Evolutionary conservation across 2,888 invertebrate species (phyloP).

Genomic region (Dyspetes luteomarginatus): DNA sequence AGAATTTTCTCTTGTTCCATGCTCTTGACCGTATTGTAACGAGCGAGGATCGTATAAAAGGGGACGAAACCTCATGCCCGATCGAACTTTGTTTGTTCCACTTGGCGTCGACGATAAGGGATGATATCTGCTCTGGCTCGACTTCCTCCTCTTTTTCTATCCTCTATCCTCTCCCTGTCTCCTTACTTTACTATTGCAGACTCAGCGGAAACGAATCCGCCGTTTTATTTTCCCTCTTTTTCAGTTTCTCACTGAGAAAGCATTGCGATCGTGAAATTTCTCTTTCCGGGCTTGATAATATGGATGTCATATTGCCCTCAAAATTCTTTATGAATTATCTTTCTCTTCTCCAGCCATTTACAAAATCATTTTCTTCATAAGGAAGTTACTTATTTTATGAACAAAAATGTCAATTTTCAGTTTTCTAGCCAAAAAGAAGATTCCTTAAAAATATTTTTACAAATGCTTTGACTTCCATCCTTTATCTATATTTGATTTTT

Average conservation of each 20-base stretch:
- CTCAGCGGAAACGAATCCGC: conserved; percentile 69
- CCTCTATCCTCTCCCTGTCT: conserved; percentile 4
- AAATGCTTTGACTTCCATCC: no score
- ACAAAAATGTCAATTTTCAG: no score
- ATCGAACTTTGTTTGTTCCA: conserved; percentile 77
- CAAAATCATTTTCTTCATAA: not conserved
- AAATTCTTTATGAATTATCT: not conserved
- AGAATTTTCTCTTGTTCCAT: conserved; percentile 49
- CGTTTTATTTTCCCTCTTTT: conserved; percentile 9
- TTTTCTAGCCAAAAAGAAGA: no score
- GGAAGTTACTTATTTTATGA: not conserved
- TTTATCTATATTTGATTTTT: not conserved
- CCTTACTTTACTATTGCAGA: conserved; percentile 66
- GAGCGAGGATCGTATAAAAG: conserved; percentile 56
- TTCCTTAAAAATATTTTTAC: no score
- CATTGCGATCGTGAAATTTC: conserved; percentile 62
- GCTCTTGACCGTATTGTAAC: conserved; percentile 71
- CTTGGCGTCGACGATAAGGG: conserved; percentile 72
- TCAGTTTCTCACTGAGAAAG: not conserved
- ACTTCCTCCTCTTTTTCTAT: conserved; percentile 14
- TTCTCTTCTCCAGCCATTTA: not conserved
- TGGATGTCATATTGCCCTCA: not conserved
- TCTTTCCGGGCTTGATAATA: conserved; percentile 17
- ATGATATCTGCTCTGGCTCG: conserved; percentile 69
- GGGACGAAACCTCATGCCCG: conserved; percentile 57